These are phyloP conservation scores for Australoheros scitulus DNA, from an alignment of 2,113 vertebrate genomes.

Conservation along the genomic window DNA sequence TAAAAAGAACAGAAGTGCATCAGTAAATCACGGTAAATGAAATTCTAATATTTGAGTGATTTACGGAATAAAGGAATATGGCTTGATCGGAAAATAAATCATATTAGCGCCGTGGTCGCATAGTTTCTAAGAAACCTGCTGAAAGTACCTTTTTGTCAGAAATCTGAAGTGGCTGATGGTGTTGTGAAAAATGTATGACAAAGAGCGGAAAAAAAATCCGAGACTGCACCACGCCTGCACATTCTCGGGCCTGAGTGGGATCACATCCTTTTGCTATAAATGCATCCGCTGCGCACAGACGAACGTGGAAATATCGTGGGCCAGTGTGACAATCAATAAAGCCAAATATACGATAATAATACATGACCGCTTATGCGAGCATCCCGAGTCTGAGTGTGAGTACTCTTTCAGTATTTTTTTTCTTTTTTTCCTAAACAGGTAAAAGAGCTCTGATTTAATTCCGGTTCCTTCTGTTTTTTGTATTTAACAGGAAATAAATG, in stretches of 20 bases:
- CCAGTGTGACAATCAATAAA: slow-evolving; percentile 21
- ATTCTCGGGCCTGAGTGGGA: slow-evolving; percentile 30
- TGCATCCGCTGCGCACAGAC: not conserved
- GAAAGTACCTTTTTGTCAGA: not conserved
- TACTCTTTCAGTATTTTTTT: rapidly evolving
- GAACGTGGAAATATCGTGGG: slow-evolving; percentile 47
- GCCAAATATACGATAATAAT: not conserved
- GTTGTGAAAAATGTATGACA: not conserved
- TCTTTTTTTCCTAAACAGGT: not conserved
- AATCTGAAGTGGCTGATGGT: not conserved
- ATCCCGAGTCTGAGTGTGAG: not conserved
- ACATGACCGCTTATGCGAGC: not conserved
- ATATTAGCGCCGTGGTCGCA: not conserved
- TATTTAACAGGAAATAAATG: not conserved
- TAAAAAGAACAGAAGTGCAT: not conserved
- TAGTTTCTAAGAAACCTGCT: not conserved
- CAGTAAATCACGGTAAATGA: not conserved
- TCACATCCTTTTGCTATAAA: not conserved
- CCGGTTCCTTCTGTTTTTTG: not conserved
- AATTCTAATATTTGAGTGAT: not conserved
- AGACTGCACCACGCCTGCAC: slow-evolving; percentile 16
- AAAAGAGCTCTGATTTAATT: not conserved
- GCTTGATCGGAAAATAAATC: slow-evolving; percentile 17
- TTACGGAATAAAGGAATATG: not conserved
- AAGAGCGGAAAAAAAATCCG: slow-evolving; percentile 26